phyloP scores from a whole-genome alignment of 2,888 invertebrate genomes.

The Erebia epiphron region DNA sequence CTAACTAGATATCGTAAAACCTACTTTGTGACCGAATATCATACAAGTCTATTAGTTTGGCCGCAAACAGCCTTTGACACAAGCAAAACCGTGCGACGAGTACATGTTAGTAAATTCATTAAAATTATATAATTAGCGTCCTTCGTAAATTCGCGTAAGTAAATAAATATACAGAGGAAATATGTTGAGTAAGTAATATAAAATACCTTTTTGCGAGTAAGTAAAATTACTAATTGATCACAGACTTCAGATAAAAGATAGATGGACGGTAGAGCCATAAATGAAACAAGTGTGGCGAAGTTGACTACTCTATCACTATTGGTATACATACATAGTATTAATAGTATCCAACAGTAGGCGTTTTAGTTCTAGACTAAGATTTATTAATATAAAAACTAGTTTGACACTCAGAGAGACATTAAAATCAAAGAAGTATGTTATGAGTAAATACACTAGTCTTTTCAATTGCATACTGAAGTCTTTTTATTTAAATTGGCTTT shows the following conservation, averaged over 20 bases:
- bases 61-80: constrained; percentile 43
- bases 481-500: background rate
- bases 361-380: too few species aligned
- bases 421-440: background rate
- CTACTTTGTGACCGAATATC: constrained; percentile 22
- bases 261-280: background rate
- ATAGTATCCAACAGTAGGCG: too few species aligned
- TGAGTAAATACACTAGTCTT: background rate
- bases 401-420: background rate
- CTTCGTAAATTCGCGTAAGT: constrained; percentile 37
- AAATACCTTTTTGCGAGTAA: constrained; percentile 62
- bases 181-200: constrained; percentile 57
- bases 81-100: constrained; percentile 39
- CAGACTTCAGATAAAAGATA: constrained; percentile 6
- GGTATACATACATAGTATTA: too few species aligned
- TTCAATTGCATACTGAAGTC: background rate
- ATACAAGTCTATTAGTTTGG: constrained; percentile 40
- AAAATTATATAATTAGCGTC: constrained; percentile 32
- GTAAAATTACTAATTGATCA: constrained; percentile 29
- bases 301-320: too few species aligned
- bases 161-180: constrained; percentile 56
- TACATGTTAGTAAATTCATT: constrained; percentile 31
- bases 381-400: too few species aligned
- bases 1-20: constrained; percentile 7
- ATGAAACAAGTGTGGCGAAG: too few species aligned